phyloP scores from a whole-genome alignment of 2,797 vertebrate genomes.

The Denticeps clupeoides region DNA sequence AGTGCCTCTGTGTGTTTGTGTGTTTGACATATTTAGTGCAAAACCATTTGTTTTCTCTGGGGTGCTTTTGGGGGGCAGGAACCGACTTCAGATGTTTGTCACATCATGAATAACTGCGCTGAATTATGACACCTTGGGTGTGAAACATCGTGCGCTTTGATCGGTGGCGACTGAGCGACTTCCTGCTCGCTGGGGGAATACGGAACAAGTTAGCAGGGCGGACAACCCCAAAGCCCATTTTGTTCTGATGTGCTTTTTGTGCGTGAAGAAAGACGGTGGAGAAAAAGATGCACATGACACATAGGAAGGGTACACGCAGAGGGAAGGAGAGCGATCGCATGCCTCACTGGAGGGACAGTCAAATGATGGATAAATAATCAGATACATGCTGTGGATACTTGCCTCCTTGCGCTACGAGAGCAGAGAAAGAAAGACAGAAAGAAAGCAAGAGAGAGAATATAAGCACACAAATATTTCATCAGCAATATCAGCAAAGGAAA shows the following conservation, averaged over 20 bases:
- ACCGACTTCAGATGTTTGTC: conserved; percentile 22
- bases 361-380: neutral
- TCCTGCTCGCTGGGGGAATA: no score
- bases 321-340: neutral
- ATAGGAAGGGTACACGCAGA: conserved; percentile 5
- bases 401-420: conserved; percentile 15
- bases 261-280: no score
- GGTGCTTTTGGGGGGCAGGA: no score
- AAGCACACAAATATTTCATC: conserved; percentile 2
- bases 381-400: conserved; percentile 8
- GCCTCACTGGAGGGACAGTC: neutral
- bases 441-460: conserved; percentile 9
- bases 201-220: no score
- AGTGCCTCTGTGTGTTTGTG: no score
- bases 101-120: conserved; percentile 16
- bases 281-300: no score
- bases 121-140: conserved; percentile 20
- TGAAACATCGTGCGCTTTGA: conserved; percentile 17
- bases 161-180: conserved; percentile 24
- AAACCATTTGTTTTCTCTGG: conserved; percentile 18
- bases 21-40: no score
- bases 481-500: neutral
- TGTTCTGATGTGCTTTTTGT: no score
- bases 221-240: no score
- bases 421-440: neutral